Conservation (phyloP, 2,113 vertebrate genomes). For the Oxyura jamaicensis region DNA sequence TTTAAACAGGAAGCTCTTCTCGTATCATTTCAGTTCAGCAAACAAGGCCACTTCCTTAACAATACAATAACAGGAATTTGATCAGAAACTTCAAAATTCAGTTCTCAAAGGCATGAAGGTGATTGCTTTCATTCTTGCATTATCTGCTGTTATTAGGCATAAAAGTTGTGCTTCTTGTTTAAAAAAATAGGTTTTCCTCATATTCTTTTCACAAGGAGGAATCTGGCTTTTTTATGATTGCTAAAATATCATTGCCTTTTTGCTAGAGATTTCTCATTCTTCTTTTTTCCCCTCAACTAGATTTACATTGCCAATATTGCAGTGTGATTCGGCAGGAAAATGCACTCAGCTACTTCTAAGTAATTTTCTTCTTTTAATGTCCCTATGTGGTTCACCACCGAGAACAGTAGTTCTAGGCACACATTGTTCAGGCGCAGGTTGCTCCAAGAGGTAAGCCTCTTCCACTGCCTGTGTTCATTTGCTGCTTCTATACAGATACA, state of each 20-base stretch:
- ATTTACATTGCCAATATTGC: neutral
- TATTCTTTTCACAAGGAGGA: neutral
- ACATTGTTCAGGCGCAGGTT: neutral
- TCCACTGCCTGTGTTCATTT: neutral
- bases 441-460: neutral
- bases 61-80: conserved; percentile 59
- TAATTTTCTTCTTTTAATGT: neutral
- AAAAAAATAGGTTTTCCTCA: neutral
- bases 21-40: neutral
- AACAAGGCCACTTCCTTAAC: conserved; percentile 49
- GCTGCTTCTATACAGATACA: neutral
- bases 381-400: neutral
- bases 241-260: neutral
- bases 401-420: neutral
- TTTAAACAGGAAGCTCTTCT: conserved; percentile 64
- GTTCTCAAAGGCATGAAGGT: neutral
- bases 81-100: conserved; percentile 42
- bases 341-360: neutral
- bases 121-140: neutral
- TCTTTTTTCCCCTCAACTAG: neutral
- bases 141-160: neutral
- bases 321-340: neutral
- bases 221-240: neutral
- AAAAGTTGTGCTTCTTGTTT: neutral
- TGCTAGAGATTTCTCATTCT: neutral